Evolutionary conservation across 1,140 invertebrate species (phyloP).

Genomic region (Ceratosolen solmsi): DNA sequence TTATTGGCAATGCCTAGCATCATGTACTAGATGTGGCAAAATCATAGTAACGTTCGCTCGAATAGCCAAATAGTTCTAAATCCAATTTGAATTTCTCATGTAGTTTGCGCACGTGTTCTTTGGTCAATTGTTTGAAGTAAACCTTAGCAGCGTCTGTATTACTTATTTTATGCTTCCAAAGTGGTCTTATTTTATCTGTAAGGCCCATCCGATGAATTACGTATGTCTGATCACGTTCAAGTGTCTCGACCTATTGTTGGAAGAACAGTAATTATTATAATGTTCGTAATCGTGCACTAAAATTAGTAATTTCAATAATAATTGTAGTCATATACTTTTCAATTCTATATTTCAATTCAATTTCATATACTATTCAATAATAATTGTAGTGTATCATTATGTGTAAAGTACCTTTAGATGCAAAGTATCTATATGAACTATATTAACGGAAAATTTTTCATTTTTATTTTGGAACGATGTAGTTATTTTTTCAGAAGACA

Average conservation of each 20-base stretch:
- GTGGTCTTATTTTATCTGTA: conserved; percentile 61
- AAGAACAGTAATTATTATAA: neutral
- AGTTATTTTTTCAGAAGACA: too few species aligned
- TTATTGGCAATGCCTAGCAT: neutral
- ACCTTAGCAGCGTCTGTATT: conserved; percentile 55
- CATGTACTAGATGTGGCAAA: conserved; percentile 53
- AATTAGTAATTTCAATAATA: too few species aligned
- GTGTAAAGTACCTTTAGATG: too few species aligned
- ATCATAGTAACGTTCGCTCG: conserved; percentile 66
- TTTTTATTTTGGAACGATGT: too few species aligned
- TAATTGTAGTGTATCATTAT: too few species aligned
- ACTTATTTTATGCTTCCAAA: conserved; percentile 66
- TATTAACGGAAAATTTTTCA: too few species aligned
- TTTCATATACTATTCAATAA: too few species aligned
- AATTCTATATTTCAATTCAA: too few species aligned
- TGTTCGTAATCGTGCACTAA: too few species aligned
- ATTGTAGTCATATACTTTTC: too few species aligned
- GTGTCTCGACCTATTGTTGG: conserved; percentile 72
- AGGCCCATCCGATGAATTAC: conserved; percentile 66
- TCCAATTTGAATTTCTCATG: conserved; percentile 75
- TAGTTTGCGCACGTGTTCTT: conserved; percentile 66
- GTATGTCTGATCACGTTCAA: conserved; percentile 74
- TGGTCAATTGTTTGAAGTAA: conserved; percentile 72
- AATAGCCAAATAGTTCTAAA: conserved; percentile 75
- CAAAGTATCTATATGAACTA: too few species aligned